Evolutionary conservation across 2,113 vertebrate species (phyloP).

Genomic region (Pedionomus torquatus): DNA sequence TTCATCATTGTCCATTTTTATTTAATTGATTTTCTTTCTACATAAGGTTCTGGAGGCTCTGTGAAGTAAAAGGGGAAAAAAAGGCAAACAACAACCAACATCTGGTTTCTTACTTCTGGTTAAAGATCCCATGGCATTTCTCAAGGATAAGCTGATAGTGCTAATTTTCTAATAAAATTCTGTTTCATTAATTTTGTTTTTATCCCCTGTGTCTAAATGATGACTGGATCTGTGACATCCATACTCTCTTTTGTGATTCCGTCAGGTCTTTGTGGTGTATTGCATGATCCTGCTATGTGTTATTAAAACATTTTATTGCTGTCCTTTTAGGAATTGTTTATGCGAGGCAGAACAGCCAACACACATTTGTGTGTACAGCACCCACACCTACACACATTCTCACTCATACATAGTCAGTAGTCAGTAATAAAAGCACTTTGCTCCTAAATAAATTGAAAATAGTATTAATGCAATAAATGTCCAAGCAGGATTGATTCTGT

Average conservation of each 20-base stretch:
- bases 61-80: background rate
- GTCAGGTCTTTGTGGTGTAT: background rate
- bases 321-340: background rate
- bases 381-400: background rate
- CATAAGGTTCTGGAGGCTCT: constrained; percentile 16
- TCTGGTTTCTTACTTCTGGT: background rate
- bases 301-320: background rate
- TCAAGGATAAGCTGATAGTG: background rate
- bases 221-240: background rate
- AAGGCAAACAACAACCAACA: background rate
- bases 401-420: background rate
- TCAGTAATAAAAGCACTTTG: constrained; percentile 53
- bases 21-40: constrained; percentile 78
- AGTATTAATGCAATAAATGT: constrained; percentile 39
- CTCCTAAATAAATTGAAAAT: constrained; percentile 41
- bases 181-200: background rate
- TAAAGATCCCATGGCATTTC: background rate
- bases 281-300: background rate
- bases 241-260: background rate
- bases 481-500: constrained; percentile 12
- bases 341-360: background rate
- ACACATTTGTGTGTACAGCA: background rate
- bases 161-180: background rate
- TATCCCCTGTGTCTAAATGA: background rate
- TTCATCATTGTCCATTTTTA: constrained; percentile 76